Evolutionary conservation across 2,797 vertebrate species (phyloP).

Genomic region (Pipistrellus nathusii): DNA sequence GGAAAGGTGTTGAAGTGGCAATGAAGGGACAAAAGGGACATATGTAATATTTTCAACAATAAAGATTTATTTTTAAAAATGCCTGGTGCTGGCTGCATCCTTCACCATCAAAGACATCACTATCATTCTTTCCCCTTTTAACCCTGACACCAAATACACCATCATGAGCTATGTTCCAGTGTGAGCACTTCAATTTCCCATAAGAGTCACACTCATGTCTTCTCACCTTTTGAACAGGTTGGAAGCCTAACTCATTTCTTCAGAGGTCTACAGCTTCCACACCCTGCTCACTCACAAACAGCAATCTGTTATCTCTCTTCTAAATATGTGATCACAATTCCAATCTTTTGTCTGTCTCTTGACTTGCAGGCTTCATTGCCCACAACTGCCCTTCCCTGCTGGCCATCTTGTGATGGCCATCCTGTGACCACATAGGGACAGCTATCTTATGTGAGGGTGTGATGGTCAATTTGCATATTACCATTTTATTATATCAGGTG

Average conservation of each 20-base stretch:
- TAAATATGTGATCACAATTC: not conserved
- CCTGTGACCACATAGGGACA: too few species aligned
- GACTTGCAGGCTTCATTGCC: too few species aligned
- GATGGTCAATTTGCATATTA: too few species aligned
- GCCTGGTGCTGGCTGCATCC: not conserved
- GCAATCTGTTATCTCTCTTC: not conserved
- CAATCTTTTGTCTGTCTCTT: not conserved
- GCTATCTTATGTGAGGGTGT: too few species aligned
- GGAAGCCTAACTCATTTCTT: not conserved
- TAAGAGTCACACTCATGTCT: not conserved
- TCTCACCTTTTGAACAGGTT: not conserved
- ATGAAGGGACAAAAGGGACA: too few species aligned
- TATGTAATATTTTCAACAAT: too few species aligned
- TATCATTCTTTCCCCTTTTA: not conserved
- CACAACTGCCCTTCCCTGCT: too few species aligned
- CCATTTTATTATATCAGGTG: not conserved
- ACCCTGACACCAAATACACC: not conserved
- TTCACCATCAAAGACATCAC: not conserved
- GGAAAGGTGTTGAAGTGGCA: too few species aligned
- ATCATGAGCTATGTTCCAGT: not conserved
- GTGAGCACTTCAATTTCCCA: not conserved
- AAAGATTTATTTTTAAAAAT: too few species aligned
- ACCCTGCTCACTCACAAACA: not conserved
- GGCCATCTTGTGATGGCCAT: too few species aligned
- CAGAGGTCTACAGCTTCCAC: not conserved